Evolutionary conservation across 2,797 vertebrate species (phyloP).

Genomic region (Forpus xanthops): DNA sequence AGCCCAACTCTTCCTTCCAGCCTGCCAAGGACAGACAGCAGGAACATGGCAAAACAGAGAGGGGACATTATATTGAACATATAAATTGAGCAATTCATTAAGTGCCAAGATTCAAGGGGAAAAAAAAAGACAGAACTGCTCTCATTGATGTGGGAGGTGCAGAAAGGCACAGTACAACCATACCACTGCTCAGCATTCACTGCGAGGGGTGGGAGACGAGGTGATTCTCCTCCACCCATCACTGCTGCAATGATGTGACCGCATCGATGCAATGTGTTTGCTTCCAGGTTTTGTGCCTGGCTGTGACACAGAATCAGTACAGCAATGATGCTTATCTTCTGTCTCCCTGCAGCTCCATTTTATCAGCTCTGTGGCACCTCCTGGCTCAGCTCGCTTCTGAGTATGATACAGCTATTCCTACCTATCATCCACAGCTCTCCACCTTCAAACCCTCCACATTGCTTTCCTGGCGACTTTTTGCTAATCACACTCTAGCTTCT

Average conservation of each 20-base stretch:
- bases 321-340: neutral
- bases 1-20: neutral
- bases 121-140: neutral
- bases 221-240: neutral
- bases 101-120: neutral
- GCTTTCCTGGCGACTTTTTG: neutral
- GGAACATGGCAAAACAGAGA: neutral
- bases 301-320: neutral
- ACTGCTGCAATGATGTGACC: neutral
- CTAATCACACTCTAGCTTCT: neutral
- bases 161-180: neutral
- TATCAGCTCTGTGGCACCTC: neutral
- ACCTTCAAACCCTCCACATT: neutral
- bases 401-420: neutral
- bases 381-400: neutral
- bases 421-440: neutral
- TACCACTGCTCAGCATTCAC: neutral
- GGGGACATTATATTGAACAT: neutral
- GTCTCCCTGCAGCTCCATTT: conserved; percentile 10
- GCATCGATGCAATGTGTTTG: neutral
- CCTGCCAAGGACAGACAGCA: neutral
- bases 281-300: neutral
- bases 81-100: neutral
- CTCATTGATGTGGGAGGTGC: neutral
- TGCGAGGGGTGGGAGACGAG: neutral